Evolutionary conservation across 2,888 invertebrate genomes (phyloP), one percentile per base, ranked within the genome.

Genomic region (Limnephilus rhombicus): DNA sequence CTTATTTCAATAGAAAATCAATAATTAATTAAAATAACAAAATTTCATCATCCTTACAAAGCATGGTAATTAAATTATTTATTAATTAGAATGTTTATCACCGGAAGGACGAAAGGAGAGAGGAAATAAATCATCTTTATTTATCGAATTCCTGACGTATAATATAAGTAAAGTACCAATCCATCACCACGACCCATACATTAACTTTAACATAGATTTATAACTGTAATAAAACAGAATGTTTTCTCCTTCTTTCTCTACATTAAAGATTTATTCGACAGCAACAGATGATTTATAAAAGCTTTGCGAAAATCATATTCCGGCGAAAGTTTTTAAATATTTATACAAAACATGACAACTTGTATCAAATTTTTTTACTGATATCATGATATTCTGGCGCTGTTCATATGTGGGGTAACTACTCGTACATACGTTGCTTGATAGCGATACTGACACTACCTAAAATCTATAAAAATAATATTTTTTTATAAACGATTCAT

Each of bases 281-380:
- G 37, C 37, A 37, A 83, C 83, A 83, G 83, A 83, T 83, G 83
- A 83, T 83, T 83, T 83, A 37, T 83, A 83, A 83, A 83, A 34
- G 83, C 13, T 49, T 49, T 3, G 49, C 49, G 15, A 49, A 49
- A 15, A 49, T 49, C 49, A 15, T 49, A 15, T 49, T 49, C 15
- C 15, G 45, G 49, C 49, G 15, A 49, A 49, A 49, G 15, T 15
- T 49, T 49, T 49, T 13, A 49, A 13, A 49, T 49, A 49, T 49
- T 49, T 49, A 49, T 15, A 13, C 13, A 13, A 49, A 45, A 49
- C 49, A 49, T 15, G 49, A 49, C 49, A 49, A 49, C 49, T 49
- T 49, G 13, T 11, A 49, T 49, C 49, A 49, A 49, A 45, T 15
- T 3, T 15, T 15, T 49, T 49, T 3, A 49, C 49, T 15, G 49